Evolutionary conservation across 1,140 invertebrate genomes (phyloP).

Genomic region (Aphidius ervi): DNA sequence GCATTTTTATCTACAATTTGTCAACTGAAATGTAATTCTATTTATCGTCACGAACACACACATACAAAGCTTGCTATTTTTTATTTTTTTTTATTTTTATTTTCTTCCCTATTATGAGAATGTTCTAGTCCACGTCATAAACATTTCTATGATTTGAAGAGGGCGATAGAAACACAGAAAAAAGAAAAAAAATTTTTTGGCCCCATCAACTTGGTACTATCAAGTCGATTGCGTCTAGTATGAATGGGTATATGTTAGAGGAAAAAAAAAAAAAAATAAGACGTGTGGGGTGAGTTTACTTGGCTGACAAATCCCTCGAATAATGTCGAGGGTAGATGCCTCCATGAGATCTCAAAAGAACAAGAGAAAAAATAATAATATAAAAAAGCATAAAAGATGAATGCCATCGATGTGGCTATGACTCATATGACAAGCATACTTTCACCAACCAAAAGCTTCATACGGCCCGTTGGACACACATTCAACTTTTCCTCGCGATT

Average conservation of each 20-base stretch:
- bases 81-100: too few species aligned
- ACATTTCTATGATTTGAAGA: too few species aligned
- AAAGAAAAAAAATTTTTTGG: too few species aligned
- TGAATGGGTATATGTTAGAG: too few species aligned
- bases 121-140: too few species aligned
- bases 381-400: conserved; percentile 4
- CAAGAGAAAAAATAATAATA: neutral
- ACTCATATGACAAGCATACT: conserved; percentile 7
- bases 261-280: too few species aligned
- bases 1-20: conserved; percentile 25
- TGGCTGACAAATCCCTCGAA: conserved; percentile 1
- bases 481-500: neutral
- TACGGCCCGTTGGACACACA: neutral
- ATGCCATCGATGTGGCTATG: conserved; percentile 8
- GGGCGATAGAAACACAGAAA: too few species aligned
- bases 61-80: neutral
- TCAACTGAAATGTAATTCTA: conserved; percentile 20
- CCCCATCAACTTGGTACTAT: too few species aligned
- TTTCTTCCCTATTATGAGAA: too few species aligned
- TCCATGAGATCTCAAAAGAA: neutral
- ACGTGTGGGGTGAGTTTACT: too few species aligned
- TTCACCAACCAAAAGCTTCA: neutral
- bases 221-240: too few species aligned
- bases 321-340: neutral
- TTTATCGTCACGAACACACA: conserved; percentile 15